phyloP scores from a whole-genome alignment of 2,888 invertebrate genomes.

The Coelopa pilipes region DNA sequence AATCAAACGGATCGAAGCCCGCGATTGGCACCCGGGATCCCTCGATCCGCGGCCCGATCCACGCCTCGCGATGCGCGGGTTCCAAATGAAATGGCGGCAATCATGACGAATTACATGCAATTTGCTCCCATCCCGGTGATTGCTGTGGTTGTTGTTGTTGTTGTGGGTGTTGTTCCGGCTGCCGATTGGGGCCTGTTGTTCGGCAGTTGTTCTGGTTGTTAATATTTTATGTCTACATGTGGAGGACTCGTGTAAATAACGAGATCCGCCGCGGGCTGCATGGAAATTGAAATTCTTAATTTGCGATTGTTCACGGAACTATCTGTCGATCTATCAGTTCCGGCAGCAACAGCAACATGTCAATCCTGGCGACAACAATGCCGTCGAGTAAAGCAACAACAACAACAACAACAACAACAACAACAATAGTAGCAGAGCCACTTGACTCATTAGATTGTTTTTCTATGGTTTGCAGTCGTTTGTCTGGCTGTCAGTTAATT shows the following conservation, averaged over 20 bases:
- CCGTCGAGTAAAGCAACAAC: too few species aligned
- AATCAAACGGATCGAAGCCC: neutral
- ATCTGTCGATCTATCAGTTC: neutral
- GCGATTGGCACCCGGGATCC: too few species aligned
- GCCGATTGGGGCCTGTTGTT: neutral
- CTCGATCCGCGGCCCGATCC: too few species aligned
- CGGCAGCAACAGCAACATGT: too few species aligned
- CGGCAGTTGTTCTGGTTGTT: neutral
- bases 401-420: neutral
- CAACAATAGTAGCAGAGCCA: slow-evolving; percentile 3
- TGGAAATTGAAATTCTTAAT: slow-evolving; percentile 13
- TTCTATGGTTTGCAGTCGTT: neutral
- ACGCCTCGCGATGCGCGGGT: too few species aligned
- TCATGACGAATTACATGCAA: slow-evolving; percentile 3
- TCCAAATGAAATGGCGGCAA: neutral
- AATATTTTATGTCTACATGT: too few species aligned
- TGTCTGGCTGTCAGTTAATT: slow-evolving; percentile 26
- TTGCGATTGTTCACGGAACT: neutral
- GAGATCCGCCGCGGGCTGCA: neutral
- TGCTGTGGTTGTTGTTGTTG: neutral
- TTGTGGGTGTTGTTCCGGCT: neutral
- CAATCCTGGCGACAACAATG: too few species aligned
- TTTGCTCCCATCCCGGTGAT: neutral
- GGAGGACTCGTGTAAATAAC: too few species aligned
- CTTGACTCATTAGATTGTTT: slow-evolving; percentile 28